Evolutionary conservation across 2,113 vertebrate genomes (phyloP).

Genomic region (Pristiophorus japonicus): DNA sequence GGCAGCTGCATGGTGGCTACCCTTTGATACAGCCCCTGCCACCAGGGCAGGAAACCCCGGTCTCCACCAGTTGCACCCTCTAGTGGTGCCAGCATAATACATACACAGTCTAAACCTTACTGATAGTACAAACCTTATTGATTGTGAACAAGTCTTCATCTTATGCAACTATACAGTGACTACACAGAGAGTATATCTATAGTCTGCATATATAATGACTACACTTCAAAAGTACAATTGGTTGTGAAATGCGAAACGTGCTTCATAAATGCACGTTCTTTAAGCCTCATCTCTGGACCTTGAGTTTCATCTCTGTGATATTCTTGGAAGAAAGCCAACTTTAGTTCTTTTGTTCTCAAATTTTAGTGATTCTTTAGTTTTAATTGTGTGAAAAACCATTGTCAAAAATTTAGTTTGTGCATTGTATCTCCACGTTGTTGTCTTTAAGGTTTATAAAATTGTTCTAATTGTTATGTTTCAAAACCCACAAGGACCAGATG

Average conservation of each 20-base stretch:
- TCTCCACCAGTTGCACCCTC: too few relatives aligned
- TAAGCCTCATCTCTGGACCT: background rate
- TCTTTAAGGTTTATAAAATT: background rate
- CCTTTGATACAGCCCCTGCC: too few relatives aligned
- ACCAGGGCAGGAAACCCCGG: too few relatives aligned
- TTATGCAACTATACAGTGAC: too few relatives aligned
- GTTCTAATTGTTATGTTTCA: background rate
- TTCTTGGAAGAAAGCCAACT: background rate
- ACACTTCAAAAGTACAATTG: background rate
- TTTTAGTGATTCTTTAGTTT: background rate
- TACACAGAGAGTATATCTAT: too few relatives aligned
- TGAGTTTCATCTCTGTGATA: background rate
- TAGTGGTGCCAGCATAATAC: too few relatives aligned
- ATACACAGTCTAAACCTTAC: too few relatives aligned
- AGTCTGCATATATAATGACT: too few relatives aligned
- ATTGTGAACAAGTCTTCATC: too few relatives aligned
- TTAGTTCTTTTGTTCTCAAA: background rate
- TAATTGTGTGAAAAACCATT: background rate
- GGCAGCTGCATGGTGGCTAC: too few relatives aligned
- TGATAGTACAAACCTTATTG: too few relatives aligned
- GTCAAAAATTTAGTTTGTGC: background rate
- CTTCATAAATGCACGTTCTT: background rate
- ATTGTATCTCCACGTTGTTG: background rate
- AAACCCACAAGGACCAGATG: background rate
- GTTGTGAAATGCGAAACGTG: background rate